phyloP scores from a whole-genome alignment of 2,888 invertebrate species.

The Ptychoptera albimana region DNA sequence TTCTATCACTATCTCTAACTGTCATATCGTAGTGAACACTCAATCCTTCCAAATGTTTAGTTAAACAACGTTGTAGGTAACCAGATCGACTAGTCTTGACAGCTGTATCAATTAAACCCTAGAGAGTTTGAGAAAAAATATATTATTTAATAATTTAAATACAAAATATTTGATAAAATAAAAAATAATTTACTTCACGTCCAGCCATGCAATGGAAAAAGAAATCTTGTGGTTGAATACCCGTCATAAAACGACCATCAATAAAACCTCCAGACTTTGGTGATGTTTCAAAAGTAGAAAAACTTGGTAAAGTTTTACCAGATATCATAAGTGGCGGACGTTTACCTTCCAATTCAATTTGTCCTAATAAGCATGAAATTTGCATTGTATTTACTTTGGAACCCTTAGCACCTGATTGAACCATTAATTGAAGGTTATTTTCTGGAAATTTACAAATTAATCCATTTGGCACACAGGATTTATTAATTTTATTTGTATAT shows the following conservation, averaged over 20 bases:
- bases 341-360: slow-evolving; percentile 97
- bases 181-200: slow-evolving; percentile 54
- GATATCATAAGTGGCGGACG: slow-evolving; percentile 90
- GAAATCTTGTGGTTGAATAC: slow-evolving; percentile 95
- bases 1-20: slow-evolving; percentile 87
- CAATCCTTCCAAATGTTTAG: slow-evolving; percentile 96
- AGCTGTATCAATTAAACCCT: slow-evolving; percentile 97
- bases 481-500: slow-evolving; percentile 82
- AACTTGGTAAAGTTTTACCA: slow-evolving; percentile 74
- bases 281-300: slow-evolving; percentile 68
- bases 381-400: slow-evolving; percentile 96
- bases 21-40: slow-evolving; percentile 85
- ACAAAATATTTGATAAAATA: slow-evolving; percentile 1
- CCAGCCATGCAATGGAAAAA: slow-evolving; percentile 99
- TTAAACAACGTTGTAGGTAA: slow-evolving; percentile 90
- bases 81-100: slow-evolving; percentile 98
- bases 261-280: slow-evolving; percentile 95
- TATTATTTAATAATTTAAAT: slow-evolving; percentile 6
- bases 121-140: slow-evolving; percentile 10
- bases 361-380: slow-evolving; percentile 93
- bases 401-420: slow-evolving; percentile 97
- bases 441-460: slow-evolving; percentile 75
- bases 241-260: slow-evolving; percentile 91
- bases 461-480: slow-evolving; percentile 51
- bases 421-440: slow-evolving; percentile 98